Conservation (phyloP, 2,113 vertebrate genomes). For the Cyanistes caeruleus region DNA sequence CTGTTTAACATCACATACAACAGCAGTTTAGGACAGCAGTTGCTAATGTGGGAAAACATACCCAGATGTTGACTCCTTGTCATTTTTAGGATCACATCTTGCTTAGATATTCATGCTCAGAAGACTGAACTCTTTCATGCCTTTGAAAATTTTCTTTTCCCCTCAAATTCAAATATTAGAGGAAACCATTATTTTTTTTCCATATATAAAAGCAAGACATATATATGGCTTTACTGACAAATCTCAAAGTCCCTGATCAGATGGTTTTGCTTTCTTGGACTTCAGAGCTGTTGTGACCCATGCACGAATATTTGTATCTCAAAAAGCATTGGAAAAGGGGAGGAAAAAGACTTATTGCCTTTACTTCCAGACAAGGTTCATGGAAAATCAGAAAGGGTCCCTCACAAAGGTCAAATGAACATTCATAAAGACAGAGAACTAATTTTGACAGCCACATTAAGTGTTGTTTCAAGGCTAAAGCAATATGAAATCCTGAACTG, state of each 20-base stretch:
- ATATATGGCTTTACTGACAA: not conserved
- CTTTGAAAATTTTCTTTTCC: constrained; percentile 42
- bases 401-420: not conserved
- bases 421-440: not conserved
- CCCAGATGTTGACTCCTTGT: constrained; percentile 68
- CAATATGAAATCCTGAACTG: not conserved
- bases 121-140: constrained; percentile 27
- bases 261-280: not conserved
- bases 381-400: not conserved
- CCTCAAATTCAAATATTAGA: not conserved
- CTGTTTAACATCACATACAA: constrained; percentile 41
- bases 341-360: not conserved
- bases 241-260: not conserved
- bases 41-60: constrained; percentile 64
- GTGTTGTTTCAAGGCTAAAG: not conserved
- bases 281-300: not conserved
- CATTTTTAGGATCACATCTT: constrained; percentile 49
- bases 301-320: not conserved
- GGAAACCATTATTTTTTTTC: not conserved
- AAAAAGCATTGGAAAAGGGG: not conserved
- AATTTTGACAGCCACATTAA: not conserved
- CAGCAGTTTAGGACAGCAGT: constrained; percentile 34
- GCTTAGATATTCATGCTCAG: constrained; percentile 42
- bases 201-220: not conserved
- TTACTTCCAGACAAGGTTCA: not conserved